phyloP scores from a whole-genome alignment of 2,113 vertebrate species.

The Cryptomyrus ogoouensis region DNA sequence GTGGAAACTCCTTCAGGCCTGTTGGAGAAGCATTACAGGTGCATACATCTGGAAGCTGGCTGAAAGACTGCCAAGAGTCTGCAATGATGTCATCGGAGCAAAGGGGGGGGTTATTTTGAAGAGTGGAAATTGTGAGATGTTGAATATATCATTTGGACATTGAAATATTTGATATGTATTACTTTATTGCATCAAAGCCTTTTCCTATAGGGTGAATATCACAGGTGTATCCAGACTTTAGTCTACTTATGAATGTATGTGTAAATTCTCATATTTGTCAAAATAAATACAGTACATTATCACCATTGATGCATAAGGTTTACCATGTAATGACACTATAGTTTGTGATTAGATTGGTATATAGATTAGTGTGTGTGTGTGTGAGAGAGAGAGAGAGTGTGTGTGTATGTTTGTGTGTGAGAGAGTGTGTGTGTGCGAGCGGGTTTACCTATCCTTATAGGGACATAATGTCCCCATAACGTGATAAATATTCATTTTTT shows the following conservation, averaged over 20 bases:
- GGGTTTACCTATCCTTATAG: too few species aligned
- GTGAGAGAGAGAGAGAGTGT: too few species aligned
- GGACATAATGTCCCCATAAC: too few species aligned
- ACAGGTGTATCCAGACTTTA: neutral
- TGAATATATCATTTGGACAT: neutral
- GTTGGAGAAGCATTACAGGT: neutral
- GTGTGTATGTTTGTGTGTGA: too few species aligned
- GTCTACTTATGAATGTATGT: too few species aligned
- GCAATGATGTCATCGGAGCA: neutral
- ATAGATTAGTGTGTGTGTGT: too few species aligned
- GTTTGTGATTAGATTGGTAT: too few species aligned
- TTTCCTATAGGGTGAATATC: neutral
- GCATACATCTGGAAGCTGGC: neutral
- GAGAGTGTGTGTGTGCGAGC: too few species aligned
- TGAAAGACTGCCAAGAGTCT: neutral
- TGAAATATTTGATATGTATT: neutral
- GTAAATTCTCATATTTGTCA: neutral
- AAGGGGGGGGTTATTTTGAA: neutral
- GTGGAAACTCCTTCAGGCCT: neutral
- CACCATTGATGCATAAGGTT: neutral
- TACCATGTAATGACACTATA: too few species aligned
- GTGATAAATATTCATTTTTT: too few species aligned
- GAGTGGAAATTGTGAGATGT: neutral
- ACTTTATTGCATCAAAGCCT: neutral
- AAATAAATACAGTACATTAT: neutral